Base-by-base conservation (phyloP, 2,797 vertebrate genomes). In the Enteromius trimaculatus region DNA sequence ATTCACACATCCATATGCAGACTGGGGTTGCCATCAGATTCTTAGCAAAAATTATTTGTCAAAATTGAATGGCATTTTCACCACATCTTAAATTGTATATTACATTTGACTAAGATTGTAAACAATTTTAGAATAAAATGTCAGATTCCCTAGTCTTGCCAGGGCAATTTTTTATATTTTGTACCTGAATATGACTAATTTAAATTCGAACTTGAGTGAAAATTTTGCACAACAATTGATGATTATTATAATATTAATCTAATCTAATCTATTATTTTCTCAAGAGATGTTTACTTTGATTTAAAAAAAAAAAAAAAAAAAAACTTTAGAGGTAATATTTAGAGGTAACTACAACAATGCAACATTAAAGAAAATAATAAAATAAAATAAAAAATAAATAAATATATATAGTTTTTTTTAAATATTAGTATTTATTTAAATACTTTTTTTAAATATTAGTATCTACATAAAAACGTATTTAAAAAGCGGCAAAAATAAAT, bases 1-100 rank as follows among this genome's bases (percentile, higher is more conserved):
- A 62, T 6, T 31, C 51, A 55, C 64, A 19, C 7, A 3, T 71
- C 86, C 44, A 79, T 82, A 83, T 64, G 34, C 9, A 72, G 10
- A 77, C 49, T 64, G 21, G 26, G 37, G 14, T 10, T 4, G 69
- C 14, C 23, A 71, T 1, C 42, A 5, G 60, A n/a, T 55, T 17
- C 11, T 74, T 51, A 11, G 47, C 17, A 4, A 19, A 31, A 26
- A 31, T 47, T 2, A 26, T 70, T 16, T 8, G 42, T 47, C 3
- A 47, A 47, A 26, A 70, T 26, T 7, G 13, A n/a, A 44, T 42
- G 37, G 21, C 2, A 69, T 69, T 66, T 39, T 34, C 19, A 37
- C 34, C 8, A 66, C 19, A 39, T 39, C 31, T 39, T 69, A 23
- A 69, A 69, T 26, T 6, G 4, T 44, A 6, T 13, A 16, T 42